A percentile compares a stretch with the other conserved stretches of the same genome.
phyloP scores from a whole-genome alignment of 2,113 vertebrate genomes.

The Zosterops japonicus region DNA sequence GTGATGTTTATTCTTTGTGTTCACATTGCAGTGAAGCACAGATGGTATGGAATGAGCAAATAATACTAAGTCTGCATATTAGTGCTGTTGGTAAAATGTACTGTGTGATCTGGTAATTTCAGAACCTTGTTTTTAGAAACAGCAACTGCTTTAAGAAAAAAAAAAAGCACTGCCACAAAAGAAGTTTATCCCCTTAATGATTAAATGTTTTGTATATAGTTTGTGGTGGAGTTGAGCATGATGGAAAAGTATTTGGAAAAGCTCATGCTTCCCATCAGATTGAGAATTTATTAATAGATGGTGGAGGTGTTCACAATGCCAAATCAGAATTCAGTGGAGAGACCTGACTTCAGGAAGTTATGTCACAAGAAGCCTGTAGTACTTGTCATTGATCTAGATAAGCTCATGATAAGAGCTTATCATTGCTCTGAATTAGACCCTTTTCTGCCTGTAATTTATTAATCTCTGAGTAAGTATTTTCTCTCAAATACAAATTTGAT shows the following conservation, averaged over 20 bases:
- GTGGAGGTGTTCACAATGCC: background rate
- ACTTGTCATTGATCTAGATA: background rate
- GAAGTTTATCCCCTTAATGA: background rate
- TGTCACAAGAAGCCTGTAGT: background rate
- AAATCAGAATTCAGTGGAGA: background rate
- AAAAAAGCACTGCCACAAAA: background rate
- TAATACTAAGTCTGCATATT: background rate
- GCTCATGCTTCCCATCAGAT: rapidly evolving
- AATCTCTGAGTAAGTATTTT: background rate
- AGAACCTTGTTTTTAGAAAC: background rate
- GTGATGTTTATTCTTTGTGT: background rate
- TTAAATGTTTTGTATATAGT: background rate
- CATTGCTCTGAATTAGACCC: background rate
- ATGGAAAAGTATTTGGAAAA: background rate
- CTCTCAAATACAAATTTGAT: background rate
- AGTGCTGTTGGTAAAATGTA: background rate
- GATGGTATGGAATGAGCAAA: constrained; percentile 15
- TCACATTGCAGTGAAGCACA: background rate
- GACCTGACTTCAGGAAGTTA: background rate
- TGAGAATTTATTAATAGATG: background rate
- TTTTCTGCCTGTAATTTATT: background rate
- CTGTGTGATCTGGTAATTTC: background rate
- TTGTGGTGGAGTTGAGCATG: background rate
- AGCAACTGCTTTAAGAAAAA: background rate
- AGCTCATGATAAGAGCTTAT: background rate